Conservation (phyloP, 1,140 invertebrate genomes). For the Leptoteleia sp. region DNA sequence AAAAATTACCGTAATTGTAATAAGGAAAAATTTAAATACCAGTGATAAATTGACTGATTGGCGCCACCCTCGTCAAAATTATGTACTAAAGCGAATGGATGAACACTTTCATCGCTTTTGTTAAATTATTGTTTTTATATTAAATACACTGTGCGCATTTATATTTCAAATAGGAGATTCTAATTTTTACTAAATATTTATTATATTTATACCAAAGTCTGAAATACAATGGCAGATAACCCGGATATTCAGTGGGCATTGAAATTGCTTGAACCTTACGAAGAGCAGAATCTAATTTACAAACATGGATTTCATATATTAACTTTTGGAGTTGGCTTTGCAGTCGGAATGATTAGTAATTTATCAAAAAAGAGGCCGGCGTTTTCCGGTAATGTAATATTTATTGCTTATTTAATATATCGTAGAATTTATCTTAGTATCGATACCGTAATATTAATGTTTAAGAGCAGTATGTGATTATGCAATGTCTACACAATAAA, state of each 20-base stretch:
- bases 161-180: neutral
- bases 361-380: too few relatives aligned
- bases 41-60: neutral
- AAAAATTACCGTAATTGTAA: too few relatives aligned
- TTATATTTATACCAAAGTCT: neutral
- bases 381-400: too few relatives aligned
- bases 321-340: neutral
- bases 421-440: slow-evolving; percentile 3
- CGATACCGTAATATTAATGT: neutral
- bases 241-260: slow-evolving; percentile 74
- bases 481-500: neutral
- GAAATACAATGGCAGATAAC: slow-evolving; percentile 56
- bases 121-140: neutral
- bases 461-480: neutral
- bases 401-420: too few relatives aligned
- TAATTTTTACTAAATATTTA: neutral
- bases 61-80: neutral
- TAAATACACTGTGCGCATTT: neutral
- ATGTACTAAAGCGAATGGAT: neutral
- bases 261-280: slow-evolving; percentile 67
- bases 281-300: slow-evolving; percentile 45
- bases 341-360: slow-evolving; percentile 2
- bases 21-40: neutral
- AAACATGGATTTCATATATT: slow-evolving; percentile 36
- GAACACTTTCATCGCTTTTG: neutral